Percentiles rank a stretch among this genome's conserved stretches.
Conservation (phyloP, 2,888 invertebrate species). For the Archips xylosteana region DNA sequence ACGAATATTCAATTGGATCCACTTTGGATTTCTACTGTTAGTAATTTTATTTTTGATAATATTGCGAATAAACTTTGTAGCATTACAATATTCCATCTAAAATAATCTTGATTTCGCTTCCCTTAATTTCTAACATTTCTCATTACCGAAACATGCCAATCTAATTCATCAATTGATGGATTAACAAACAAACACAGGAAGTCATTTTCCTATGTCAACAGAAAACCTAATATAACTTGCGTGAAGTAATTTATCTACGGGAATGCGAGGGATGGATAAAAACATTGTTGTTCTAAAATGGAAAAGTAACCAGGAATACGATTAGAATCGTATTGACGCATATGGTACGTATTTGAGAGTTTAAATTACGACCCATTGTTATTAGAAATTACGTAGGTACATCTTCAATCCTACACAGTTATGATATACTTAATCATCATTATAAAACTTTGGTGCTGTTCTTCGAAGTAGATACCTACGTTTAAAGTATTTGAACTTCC, state of each 20-base stretch:
- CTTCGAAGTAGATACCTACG: not conserved
- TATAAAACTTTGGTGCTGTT: slow-evolving; percentile 6
- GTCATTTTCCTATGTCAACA: slow-evolving; percentile 34
- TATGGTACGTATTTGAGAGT: not conserved
- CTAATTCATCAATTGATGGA: slow-evolving; percentile 37
- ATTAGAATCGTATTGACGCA: not conserved
- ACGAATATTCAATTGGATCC: slow-evolving; percentile 75
- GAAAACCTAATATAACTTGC: slow-evolving; percentile 29
- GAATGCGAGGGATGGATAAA: slow-evolving; percentile 31
- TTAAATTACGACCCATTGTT: not conserved
- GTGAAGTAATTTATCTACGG: slow-evolving; percentile 15
- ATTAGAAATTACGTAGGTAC: not conserved
- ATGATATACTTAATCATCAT: slow-evolving; percentile 1
- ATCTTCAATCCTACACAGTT: not conserved
- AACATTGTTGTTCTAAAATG: slow-evolving; percentile 5
- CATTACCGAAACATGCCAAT: slow-evolving; percentile 35
- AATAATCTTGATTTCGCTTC: not conserved
- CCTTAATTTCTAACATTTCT: slow-evolving; percentile 21
- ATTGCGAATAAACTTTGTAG: not conserved
- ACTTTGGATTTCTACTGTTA: slow-evolving; percentile 46
- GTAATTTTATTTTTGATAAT: not conserved
- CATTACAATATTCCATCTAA: not conserved
- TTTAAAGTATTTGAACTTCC: not conserved
- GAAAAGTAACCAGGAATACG: not conserved
- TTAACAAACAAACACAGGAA: slow-evolving; percentile 42